A percentile compares a stretch with the other conserved stretches of the same genome.
phyloP scores from a whole-genome alignment of 2,113 vertebrate species.

The Zosterops lateralis region DNA sequence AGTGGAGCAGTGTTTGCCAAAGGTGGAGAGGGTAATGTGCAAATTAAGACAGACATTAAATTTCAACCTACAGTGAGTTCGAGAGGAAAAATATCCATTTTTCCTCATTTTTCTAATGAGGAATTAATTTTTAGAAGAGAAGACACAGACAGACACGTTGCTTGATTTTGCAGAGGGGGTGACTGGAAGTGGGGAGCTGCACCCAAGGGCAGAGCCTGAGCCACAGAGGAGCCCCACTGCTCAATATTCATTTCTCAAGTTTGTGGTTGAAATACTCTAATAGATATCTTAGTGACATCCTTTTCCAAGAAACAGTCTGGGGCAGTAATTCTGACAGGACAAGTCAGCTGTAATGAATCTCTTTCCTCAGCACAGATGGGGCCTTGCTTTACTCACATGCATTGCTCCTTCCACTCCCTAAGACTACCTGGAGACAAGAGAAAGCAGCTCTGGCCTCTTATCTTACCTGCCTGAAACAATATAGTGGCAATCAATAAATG shows the following conservation, averaged over 20 bases:
- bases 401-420: neutral
- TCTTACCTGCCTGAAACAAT: constrained; percentile 39
- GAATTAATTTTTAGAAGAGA: neutral
- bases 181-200: neutral
- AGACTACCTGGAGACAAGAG: neutral
- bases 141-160: accelerated
- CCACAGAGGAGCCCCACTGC: neutral
- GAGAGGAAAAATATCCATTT: neutral
- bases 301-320: neutral
- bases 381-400: constrained; percentile 6
- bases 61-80: neutral
- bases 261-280: constrained; percentile 19
- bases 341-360: constrained; percentile 65
- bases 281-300: constrained; percentile 12
- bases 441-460: constrained; percentile 17
- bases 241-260: neutral
- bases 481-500: constrained; percentile 20
- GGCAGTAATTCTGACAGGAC: constrained; percentile 57
- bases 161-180: neutral
- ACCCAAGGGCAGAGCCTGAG: neutral
- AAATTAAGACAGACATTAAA: neutral
- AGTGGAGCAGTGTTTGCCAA: neutral
- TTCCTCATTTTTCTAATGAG: neutral
- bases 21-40: neutral
- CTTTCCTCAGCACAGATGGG: constrained; percentile 43